A percentile compares a stretch with the other conserved stretches of the same genome.
Conservation (phyloP, 2,113 vertebrate species). For the Desmodus rotundus region DNA sequence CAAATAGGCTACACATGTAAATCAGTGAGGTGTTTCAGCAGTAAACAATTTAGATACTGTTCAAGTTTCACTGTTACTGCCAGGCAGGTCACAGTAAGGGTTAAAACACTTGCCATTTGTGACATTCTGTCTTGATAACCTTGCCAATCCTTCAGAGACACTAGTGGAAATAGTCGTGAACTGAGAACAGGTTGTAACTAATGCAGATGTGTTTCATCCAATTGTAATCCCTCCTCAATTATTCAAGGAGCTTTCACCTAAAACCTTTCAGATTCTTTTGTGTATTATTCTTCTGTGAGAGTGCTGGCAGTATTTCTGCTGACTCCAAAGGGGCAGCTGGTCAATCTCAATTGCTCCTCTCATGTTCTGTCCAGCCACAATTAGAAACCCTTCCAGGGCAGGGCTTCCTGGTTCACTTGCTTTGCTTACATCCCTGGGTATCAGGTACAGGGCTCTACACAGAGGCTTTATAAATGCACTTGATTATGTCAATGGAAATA, state of each 20-base stretch:
- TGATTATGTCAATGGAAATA: conserved; percentile 6
- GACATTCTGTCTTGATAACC: not conserved
- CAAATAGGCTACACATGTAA: not conserved
- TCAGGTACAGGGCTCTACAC: not conserved
- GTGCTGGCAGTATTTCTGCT: not conserved
- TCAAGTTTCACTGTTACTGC: not conserved
- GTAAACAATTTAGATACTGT: not conserved
- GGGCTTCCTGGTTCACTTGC: not conserved
- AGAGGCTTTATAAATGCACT: not conserved
- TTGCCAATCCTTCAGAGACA: conserved; percentile 34
- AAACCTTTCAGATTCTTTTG: conserved; percentile 18
- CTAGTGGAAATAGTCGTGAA: conserved; percentile 23
- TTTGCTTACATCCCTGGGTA: not conserved
- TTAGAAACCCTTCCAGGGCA: not conserved
- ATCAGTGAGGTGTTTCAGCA: not conserved
- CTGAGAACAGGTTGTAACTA: conserved; percentile 2
- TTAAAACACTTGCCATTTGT: not conserved
- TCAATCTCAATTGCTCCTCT: not conserved
- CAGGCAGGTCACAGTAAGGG: not conserved
- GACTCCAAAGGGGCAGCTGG: not conserved
- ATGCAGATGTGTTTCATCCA: not conserved
- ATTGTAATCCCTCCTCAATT: not conserved
- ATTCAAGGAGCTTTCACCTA: not conserved
- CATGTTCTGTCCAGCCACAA: not conserved
- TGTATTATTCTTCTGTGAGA: not conserved